Base-by-base conservation (phyloP, 2,888 invertebrate genomes). In the Idaea aversata region DNA sequence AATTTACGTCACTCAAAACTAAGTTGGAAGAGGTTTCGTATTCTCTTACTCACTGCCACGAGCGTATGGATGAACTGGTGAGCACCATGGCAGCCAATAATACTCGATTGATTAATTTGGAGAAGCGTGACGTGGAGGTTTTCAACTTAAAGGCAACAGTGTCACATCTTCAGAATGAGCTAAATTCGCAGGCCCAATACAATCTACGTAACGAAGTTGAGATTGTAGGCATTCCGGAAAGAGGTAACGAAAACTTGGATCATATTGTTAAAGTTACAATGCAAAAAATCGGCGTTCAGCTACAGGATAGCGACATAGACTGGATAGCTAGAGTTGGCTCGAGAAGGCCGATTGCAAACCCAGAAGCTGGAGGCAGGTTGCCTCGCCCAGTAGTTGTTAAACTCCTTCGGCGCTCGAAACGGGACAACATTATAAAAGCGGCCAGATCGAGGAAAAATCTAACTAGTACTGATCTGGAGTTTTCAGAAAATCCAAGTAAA, bases 41-140 rank as follows among this genome's bases (percentile, higher is more conserved):
- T n/a, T 65, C 62, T 7, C 62, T 65, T 34, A 15, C 38, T 57
- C 60, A 61, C 61, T 61, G 62, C 38, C 62, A 65, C 57, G 62
- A 63, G 15, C 36, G 62, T 15, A 63, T 65, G 62, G 62, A 65
- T 57, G 65, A 65, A 60, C 47, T 65, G 4, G 62, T 65, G 34
- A 35, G 62, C 6, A 63, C 15, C 57, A 62, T 65, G 60, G 5
- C 25, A 4, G 6, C 34, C 10, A 65, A 34, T 15, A 58, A 15
- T 15, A 58, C 15, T 15, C 15, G 58, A 16, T 16, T 58, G n/a
- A 58, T 15, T 15, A 16, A 15, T 4, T 58, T 58, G 16, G 58
- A 58, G 13, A 58, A 58, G 16, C 58, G 58, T 5, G 58, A 58
- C n/a, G 15, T n/a, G n/a, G 58, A 58, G 6, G 58, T 58, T 4